Evolutionary conservation across 2,113 vertebrate genomes (phyloP), one percentile per base, ranked within the genome.

Genomic region (Strix aluco): DNA sequence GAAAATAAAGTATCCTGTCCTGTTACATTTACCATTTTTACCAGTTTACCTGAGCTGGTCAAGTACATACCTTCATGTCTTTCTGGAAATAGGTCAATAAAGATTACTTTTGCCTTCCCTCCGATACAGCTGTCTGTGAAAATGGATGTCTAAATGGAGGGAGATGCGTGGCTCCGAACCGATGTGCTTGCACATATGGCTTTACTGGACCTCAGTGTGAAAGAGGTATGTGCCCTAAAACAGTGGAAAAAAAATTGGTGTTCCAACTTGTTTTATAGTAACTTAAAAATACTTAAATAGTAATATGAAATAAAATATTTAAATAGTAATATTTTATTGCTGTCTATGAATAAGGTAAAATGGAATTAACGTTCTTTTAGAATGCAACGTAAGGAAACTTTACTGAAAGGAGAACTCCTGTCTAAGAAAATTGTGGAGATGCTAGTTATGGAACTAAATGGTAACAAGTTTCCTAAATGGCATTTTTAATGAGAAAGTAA

Each of bases 171-270:
- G 99, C 99, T 66, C 99, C 99, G 0, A 99, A 99, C 95, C 98
- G 99, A 94, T 99, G 99, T 54, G 99, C 99, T 4, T 99, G 99
- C 94, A 99, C 99, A 0, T 99, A 99, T 0, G 99, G 99, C 96
- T 99, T 99, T 86, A 99, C 99, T 14, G 99, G 99, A 80, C 98
- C 99, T 42, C 99, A 99, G 98, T 99, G 99, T 82, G 99, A 99
- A 98, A 98, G 99, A 99, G 99, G 99, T 99, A 99, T n/a, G 95
- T 94, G n/a, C 44, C 44, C n/a, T 54, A 9, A 59, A 36, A 29
- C 30, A 16, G 19, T 19, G 29, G 21, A 12, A 9, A 26, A 66
- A 83, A 47, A 44, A 23, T 5, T 11, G 4, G 0, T 59, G 5
- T 75, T 79, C 77, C 32, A 38, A 8, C 42, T 67, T 93, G 18